Conservation (phyloP, 2,888 invertebrate species). For the Caprella mutica region DNA sequence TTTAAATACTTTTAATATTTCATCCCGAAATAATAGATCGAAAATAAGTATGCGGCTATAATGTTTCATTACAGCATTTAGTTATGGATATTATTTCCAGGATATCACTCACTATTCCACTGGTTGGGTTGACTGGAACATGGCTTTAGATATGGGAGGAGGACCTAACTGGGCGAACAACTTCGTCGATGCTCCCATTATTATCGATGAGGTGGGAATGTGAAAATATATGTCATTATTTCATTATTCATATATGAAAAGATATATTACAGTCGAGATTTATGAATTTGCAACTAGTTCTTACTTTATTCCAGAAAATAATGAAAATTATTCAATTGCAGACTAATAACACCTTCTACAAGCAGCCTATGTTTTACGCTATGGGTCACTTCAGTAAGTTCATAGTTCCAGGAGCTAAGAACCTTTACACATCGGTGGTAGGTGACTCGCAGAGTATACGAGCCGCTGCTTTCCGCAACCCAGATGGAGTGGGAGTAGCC, state of each 20-base stretch:
- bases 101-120: conserved; percentile 45
- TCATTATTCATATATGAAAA: no score
- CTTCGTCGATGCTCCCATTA: conserved; percentile 46
- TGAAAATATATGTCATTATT: no score
- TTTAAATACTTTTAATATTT: no score
- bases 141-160: conserved; percentile 44
- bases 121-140: conserved; percentile 50
- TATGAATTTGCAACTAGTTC: no score
- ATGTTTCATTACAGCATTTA: no score
- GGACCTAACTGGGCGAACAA: conserved; percentile 48
- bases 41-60: no score
- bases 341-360: conserved; percentile 41
- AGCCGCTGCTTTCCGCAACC: conserved; percentile 4
- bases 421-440: background rate
- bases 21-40: no score
- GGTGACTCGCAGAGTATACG: background rate
- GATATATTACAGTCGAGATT: no score
- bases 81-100: background rate
- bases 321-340: background rate
- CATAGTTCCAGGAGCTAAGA: conserved; percentile 22
- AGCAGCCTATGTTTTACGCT: conserved; percentile 48
- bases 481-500: background rate
- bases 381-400: conserved; percentile 45
- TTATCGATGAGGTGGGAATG: conserved; percentile 40
- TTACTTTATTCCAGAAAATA: no score